A percentile compares a stretch with the other conserved stretches of the same genome.
phyloP scores from a whole-genome alignment of 2,888 invertebrate genomes.

The Ophion obscuratus region DNA sequence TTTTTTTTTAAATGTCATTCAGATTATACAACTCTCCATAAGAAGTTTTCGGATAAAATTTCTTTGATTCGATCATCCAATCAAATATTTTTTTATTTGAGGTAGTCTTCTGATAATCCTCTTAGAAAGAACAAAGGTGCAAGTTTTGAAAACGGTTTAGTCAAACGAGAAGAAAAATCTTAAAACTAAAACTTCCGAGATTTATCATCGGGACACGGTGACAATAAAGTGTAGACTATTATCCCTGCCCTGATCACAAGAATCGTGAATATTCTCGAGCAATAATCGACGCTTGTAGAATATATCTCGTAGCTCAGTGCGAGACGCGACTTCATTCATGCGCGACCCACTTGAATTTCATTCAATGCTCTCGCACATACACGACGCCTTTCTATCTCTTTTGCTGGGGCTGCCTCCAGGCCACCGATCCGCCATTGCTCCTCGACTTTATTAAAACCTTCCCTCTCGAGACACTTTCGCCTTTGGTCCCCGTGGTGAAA shows the following conservation, averaged over 20 bases:
- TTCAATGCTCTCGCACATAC: conserved; percentile 72
- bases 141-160: too few species aligned
- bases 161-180: too few species aligned
- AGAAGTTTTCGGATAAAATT: too few species aligned
- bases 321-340: conserved; percentile 77
- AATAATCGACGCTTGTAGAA: conserved; percentile 14
- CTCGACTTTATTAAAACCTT: conserved; percentile 39
- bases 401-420: conserved; percentile 47
- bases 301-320: conserved; percentile 34
- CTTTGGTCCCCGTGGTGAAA: conserved; percentile 31
- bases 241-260: not conserved
- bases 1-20: too few species aligned
- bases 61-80: too few species aligned
- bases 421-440: conserved; percentile 45
- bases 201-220: too few species aligned
- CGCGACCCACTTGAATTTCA: conserved; percentile 80
- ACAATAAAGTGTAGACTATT: not conserved
- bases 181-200: too few species aligned
- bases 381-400: conserved; percentile 73
- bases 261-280: conserved; percentile 17
- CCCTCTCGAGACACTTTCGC: conserved; percentile 37
- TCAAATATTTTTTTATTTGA: too few species aligned
- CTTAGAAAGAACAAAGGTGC: too few species aligned
- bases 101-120: too few species aligned
- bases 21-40: too few species aligned